A percentile compares a stretch with the other conserved stretches of the same genome.
Conservation (phyloP, 2,797 vertebrate genomes). For the Chrysocyon brachyurus region DNA sequence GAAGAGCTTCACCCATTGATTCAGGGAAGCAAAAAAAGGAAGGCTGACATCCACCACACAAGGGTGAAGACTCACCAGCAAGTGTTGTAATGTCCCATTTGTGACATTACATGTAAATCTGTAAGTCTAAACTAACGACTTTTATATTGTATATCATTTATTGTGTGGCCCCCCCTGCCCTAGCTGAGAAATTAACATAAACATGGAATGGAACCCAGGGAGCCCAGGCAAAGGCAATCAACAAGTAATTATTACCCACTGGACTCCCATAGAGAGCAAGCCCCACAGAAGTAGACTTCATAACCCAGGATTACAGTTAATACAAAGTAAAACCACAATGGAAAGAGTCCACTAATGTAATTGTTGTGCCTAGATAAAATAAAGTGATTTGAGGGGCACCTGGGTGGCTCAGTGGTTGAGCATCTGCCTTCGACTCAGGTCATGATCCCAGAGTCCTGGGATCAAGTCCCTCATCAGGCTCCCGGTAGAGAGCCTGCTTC, state of each 20-base stretch:
- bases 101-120: not conserved
- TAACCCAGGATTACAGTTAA: not conserved
- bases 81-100: not conserved
- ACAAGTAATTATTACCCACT: not conserved
- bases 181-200: not conserved
- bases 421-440: too few relatives aligned
- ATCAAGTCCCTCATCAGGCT: too few relatives aligned
- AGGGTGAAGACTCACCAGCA: not conserved
- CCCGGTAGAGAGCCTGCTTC: too few relatives aligned
- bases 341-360: not conserved
- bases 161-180: too few relatives aligned
- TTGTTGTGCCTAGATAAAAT: not conserved
- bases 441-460: too few relatives aligned
- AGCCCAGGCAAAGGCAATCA: not conserved
- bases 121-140: not conserved
- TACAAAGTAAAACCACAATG: not conserved
- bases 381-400: not conserved
- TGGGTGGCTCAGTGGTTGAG: too few relatives aligned
- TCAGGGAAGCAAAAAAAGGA: slow-evolving; percentile 3
- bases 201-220: not conserved
- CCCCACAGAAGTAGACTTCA: not conserved
- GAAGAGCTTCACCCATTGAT: not conserved
- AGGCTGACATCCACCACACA: not conserved
- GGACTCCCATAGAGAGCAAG: not conserved
- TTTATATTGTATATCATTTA: not conserved